Evolutionary conservation across 2,888 invertebrate species (phyloP), one percentile per base, ranked within the genome.

Genomic region (Philonicus albiceps): DNA sequence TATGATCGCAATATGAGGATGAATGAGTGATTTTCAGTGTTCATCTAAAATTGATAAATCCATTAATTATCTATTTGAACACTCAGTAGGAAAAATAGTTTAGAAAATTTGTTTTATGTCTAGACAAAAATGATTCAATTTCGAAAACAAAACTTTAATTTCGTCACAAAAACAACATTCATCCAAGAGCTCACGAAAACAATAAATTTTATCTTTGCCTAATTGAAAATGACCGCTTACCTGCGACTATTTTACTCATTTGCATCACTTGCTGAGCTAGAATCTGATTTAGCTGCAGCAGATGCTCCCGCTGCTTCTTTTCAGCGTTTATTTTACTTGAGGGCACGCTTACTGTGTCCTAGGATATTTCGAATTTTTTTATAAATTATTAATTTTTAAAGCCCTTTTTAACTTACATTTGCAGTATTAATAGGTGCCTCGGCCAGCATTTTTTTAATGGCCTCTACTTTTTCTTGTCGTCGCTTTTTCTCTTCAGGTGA

Each of bases 181-280:
- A 86, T 85, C 80, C 72, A 55, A 27, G 64, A 64, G 64, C 64
- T 64, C 27, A 64, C 64, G 64, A 72, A 87, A 84, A 76, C 31
- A 37, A 84, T 85, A 76, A 87, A 55, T 16, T 85, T 87, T 73
- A 22, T 13, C 19, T 55, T 34, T 64, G 16, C 55, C 30, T 64
- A 73, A 22, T 55, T 64, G 19, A 11, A 4, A 19, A 19, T 8
- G 19, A 43, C 8, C 19, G 22, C 94, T 94, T 94, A 98, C 98
- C 98, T 93, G 98, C 98, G 90, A 98, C 97, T 91, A 97, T 96
- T 94, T 97, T 97, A 93, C 97, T 98, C 94, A 97, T 97, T 93
- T 97, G 97, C 94, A 97, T 98, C 90, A 98, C 98, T 94, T 97
- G 97, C 92, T 97, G 96, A 88, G 98, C 98, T 90, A 98, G 94